Base-by-base conservation (phyloP, 2,113 vertebrate genomes). In the Nematolebias whitei region DNA sequence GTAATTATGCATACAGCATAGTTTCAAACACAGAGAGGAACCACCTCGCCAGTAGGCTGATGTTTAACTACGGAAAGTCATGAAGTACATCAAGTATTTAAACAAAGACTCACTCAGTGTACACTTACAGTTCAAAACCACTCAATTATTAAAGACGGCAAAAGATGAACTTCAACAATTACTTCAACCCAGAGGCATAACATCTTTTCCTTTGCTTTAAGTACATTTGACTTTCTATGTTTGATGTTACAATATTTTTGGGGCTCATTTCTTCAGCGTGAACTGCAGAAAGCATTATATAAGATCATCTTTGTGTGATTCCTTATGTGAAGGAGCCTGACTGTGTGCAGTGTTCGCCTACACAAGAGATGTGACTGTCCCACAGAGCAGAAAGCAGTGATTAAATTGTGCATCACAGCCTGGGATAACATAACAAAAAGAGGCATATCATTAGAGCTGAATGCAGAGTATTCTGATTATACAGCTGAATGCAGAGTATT, bases 351-450 rank as follows among this genome's bases (percentile, higher is more conserved):
- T 35, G 0, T 2, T 55, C 45, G 83, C 79, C 79, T 74, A 85
- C 73, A 45, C 44, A 79, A 65, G 76, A 80, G 76, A 74, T 80
- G 83, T 41, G 70, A 61, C 26, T 56, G 64, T 74, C 60, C 63
- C 26, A 2, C 39, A 39, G 68, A 68, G 56, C 58, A 77, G 49
- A 79, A 48, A 74, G 83, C 9, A 19, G 20, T 78, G 65, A 80
- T 82, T 71, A 80, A 77, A 67, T 52, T 14, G 59, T 70, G 54
- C 14, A 54, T 66, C 65, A 57, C 69, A 79, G 49, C 45, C 62
- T 43, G 66, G 26, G 8, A 29, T 19, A 12, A 73, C 62, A 51
- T 18, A 45, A 61, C 45, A 60, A 18, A 54, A 35, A 64, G 35
- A 63, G 66, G 72, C 68, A 43, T 62, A 63, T 75, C 74, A 72